phyloP scores from a whole-genome alignment of 1,140 invertebrate species.

The Listronotus oregonensis region DNA sequence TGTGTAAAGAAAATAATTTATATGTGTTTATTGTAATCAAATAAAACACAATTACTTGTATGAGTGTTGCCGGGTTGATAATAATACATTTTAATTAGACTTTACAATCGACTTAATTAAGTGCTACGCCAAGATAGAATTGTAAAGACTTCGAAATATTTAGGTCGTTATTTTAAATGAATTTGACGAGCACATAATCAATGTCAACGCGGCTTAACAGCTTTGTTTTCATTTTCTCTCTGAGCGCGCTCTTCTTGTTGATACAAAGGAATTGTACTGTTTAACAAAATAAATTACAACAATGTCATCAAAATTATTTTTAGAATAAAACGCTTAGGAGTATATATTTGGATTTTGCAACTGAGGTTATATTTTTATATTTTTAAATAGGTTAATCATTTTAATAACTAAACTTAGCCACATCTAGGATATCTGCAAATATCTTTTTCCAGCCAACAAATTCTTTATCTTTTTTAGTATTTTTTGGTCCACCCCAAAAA shows the following conservation, averaged over 20 bases:
- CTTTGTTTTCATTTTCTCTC: neutral
- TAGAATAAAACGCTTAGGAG: too few relatives aligned
- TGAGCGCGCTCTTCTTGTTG: neutral
- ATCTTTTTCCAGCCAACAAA: too few relatives aligned
- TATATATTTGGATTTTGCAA: too few relatives aligned
- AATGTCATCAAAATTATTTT: too few relatives aligned
- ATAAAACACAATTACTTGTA: conserved; percentile 1
- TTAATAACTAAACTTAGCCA: too few relatives aligned
- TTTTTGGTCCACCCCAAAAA: too few relatives aligned
- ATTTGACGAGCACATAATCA: conserved; percentile 5
- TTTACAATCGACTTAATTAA: conserved; percentile 19
- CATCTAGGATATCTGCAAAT: too few relatives aligned
- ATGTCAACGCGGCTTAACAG: conserved; percentile 5
- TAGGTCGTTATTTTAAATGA: conserved; percentile 7
- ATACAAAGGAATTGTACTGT: too few relatives aligned
- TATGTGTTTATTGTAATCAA: neutral
- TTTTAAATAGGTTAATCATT: too few relatives aligned
- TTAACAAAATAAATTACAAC: too few relatives aligned
- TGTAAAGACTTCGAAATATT: conserved; percentile 12
- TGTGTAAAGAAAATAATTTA: neutral
- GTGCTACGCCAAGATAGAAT: conserved; percentile 8
- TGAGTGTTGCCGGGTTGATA: conserved; percentile 7
- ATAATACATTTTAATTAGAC: conserved; percentile 18
- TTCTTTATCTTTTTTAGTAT: too few relatives aligned
- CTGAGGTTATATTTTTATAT: too few relatives aligned